Evolutionary conservation across 2,113 vertebrate genomes (phyloP).

Genomic region (Sardina pilchardus): DNA sequence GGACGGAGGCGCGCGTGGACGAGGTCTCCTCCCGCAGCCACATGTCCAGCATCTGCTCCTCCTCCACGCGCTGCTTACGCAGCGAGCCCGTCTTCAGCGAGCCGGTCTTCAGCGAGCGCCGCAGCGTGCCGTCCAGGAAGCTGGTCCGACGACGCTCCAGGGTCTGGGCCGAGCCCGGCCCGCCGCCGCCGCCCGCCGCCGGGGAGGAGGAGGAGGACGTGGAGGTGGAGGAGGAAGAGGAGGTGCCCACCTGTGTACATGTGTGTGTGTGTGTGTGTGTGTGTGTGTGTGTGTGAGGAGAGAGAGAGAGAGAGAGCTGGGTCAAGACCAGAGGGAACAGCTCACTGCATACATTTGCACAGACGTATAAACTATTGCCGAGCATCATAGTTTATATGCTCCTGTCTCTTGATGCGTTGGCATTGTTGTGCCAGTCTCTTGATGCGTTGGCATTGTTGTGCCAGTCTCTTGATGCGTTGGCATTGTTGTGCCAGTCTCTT

Average conservation of each 20-base stretch:
- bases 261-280: too few species aligned
- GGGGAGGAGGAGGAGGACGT: constrained; percentile 46
- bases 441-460: too few species aligned
- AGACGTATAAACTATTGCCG: too few species aligned
- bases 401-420: too few species aligned
- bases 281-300: neutral
- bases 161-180: constrained; percentile 56
- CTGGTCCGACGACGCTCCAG: constrained; percentile 83
- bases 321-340: too few species aligned
- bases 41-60: constrained; percentile 94
- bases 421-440: too few species aligned
- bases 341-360: too few species aligned
- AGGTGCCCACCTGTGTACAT: constrained; percentile 38
- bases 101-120: constrained; percentile 87
- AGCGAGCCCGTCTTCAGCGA: constrained; percentile 87
- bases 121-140: constrained; percentile 86
- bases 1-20: constrained; percentile 82
- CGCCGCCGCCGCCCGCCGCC: constrained; percentile 59
- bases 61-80: constrained; percentile 88
- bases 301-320: too few species aligned
- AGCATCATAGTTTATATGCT: too few species aligned
- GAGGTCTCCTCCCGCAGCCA: constrained; percentile 92
- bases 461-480: too few species aligned
- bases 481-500: too few species aligned
- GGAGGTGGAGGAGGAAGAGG: constrained; percentile 8